Conservation (phyloP, 2,797 vertebrate genomes). For the Tapirus indicus region DNA sequence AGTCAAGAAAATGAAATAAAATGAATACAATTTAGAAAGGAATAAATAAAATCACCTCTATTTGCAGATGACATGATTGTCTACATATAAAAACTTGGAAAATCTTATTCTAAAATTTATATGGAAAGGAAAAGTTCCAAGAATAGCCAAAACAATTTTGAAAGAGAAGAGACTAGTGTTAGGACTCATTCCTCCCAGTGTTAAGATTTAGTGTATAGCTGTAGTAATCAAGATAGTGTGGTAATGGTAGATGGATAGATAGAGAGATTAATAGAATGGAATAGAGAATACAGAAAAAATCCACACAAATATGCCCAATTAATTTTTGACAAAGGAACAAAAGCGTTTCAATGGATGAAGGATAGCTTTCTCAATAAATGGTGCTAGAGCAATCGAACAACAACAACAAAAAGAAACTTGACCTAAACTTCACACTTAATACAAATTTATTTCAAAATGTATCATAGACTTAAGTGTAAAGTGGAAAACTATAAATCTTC, state of each 20-base stretch:
- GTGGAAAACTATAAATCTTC: not conserved
- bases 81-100: not conserved
- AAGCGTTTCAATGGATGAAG: not conserved
- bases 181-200: not conserved
- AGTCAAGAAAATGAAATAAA: not conserved
- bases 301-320: not conserved
- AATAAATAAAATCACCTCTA: not conserved
- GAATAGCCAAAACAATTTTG: not conserved
- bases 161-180: not conserved
- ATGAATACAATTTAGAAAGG: not conserved
- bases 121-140: not conserved
- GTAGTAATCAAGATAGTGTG: not conserved
- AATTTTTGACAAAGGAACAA: not conserved
- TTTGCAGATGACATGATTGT: not conserved
- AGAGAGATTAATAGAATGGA: not conserved
- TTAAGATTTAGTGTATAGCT: not conserved
- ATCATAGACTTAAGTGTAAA: not conserved
- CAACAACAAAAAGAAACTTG: not conserved
- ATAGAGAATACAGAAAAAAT: not conserved
- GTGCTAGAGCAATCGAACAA: not conserved
- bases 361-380: not conserved
- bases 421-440: not conserved
- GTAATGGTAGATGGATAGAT: not conserved
- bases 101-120: not conserved
- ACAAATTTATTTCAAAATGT: not conserved